Base-by-base conservation (phyloP, 2,113 vertebrate species). In the Limanda limanda region DNA sequence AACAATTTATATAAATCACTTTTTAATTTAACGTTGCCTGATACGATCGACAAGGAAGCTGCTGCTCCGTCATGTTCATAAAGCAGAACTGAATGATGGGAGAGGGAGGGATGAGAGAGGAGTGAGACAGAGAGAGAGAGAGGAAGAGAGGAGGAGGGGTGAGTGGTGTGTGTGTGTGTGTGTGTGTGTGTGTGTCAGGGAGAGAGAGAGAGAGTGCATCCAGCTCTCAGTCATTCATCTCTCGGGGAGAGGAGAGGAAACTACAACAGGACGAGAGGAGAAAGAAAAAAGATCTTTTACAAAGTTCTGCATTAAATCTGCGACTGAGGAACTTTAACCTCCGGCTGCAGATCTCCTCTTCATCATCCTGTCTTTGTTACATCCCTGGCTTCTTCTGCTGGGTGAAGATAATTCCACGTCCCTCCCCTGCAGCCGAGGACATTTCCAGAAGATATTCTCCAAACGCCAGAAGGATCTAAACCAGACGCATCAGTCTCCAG, bases 181-280 rank as follows among this genome's bases (percentile, higher is more conserved):
- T 6, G 31, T 31, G 31, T 31, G 31, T 7, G 31, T 31, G 52
- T 23, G 65, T 48, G 74, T 68, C 52, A 40, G 64, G 35, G 70
- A 15, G 62, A 15, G 71, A 15, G 62, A 15, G 71, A 48, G 78
- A 89, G 90, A 92, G 94, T 93, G 94, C 95, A 95, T 91, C 84
- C 86, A 92, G 87, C 69, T 75, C 85, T 88, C 86, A 90, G 86
- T 90, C 92, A 93, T 95, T 94, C 87, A 92, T 91, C 91, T 91
- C 83, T 92, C 67, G 84, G 84, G 85, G 72, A 88, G 86, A 85
- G 51, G 57, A 86, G 80, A 87, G 91, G 87, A 89, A 91, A 92
- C 87, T 86, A 78, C 92, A 92, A 79, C 72, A 74, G 74, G 75
- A 81, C 66, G 37, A 67, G 23, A 45, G 11, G 37, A 42, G n/a